phyloP scores from a whole-genome alignment of 1,140 invertebrate genomes.

The Hyphantria cunea region DNA sequence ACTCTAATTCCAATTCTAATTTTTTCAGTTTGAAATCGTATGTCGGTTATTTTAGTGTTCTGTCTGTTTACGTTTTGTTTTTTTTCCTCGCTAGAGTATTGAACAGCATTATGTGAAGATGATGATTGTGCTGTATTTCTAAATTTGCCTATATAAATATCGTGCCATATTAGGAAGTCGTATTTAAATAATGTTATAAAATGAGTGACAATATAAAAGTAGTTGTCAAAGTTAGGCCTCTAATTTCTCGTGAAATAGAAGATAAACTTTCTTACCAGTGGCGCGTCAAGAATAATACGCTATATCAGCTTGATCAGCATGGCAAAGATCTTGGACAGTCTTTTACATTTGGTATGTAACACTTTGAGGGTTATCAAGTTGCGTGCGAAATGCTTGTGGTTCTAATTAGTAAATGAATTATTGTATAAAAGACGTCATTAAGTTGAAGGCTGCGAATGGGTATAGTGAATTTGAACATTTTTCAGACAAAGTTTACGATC shows the following conservation, averaged over 20 bases:
- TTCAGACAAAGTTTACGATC: conserved; percentile 90
- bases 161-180: conserved; percentile 11
- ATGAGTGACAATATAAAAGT: conserved; percentile 87
- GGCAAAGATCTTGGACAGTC: conserved; percentile 58
- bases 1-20: conserved; percentile 18
- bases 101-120: conserved; percentile 15
- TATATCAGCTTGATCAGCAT: conserved; percentile 82
- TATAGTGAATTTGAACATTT: conserved; percentile 30
- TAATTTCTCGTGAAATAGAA: conserved; percentile 85
- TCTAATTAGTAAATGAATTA: conserved; percentile 9
- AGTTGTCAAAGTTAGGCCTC: conserved; percentile 88
- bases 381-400: conserved; percentile 26
- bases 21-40: conserved; percentile 48
- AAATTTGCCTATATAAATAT: conserved; percentile 10
- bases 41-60: conserved; percentile 59
- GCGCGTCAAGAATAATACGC: conserved; percentile 78
- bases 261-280: conserved; percentile 84
- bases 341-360: conserved; percentile 78
- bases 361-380: conserved; percentile 29
- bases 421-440: conserved; percentile 32
- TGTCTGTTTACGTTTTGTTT: conserved; percentile 32
- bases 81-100: neutral
- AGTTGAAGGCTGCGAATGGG: conserved; percentile 35
- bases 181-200: conserved; percentile 33
- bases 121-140: conserved; percentile 10